These are phyloP conservation scores for Gastrophryne carolinensis DNA, from an alignment of 2,797 vertebrate genomes.

Conservation along the genomic window DNA sequence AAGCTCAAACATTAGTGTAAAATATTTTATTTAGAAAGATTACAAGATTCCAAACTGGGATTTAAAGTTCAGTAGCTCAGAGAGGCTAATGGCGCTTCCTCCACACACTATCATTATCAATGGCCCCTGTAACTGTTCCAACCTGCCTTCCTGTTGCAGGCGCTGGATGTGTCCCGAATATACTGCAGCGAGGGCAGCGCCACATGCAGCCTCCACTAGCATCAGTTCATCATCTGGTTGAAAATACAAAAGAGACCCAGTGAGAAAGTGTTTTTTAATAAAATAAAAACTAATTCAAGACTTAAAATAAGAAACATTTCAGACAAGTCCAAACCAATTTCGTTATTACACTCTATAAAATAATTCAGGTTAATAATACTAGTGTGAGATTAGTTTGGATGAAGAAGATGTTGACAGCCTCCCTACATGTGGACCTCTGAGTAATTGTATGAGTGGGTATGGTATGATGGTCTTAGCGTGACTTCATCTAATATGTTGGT, in stretches of 20 bases:
- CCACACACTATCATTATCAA: conserved; percentile 88
- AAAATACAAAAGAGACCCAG: neutral
- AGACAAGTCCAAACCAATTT: too few species aligned
- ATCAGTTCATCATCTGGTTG: conserved; percentile 84
- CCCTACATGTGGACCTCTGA: too few species aligned
- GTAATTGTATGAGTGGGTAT: too few species aligned
- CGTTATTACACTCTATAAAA: too few species aligned
- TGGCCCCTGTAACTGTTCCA: conserved; percentile 62
- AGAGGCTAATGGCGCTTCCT: conserved; percentile 75
- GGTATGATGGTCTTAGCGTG: too few species aligned
- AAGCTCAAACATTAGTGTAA: neutral
- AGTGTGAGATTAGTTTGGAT: too few species aligned
- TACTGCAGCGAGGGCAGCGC: conserved; percentile 79
- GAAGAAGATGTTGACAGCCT: too few species aligned
- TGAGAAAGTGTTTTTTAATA: too few species aligned
- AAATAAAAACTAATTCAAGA: too few species aligned
- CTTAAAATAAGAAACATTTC: too few species aligned
- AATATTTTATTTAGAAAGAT: conserved; percentile 26
- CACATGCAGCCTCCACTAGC: conserved; percentile 86
- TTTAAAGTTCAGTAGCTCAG: conserved; percentile 73
- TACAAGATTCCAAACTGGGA: conserved; percentile 68
- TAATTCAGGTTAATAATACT: too few species aligned
- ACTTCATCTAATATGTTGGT: too few species aligned
- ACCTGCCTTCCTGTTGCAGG: conserved; percentile 74
- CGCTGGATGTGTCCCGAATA: conserved; percentile 75